A percentile compares a stretch with the other conserved stretches of the same genome.
These are phyloP conservation scores for Formicarius rufipectus DNA, from an alignment of 2,113 vertebrate species.

Conservation along the genomic window DNA sequence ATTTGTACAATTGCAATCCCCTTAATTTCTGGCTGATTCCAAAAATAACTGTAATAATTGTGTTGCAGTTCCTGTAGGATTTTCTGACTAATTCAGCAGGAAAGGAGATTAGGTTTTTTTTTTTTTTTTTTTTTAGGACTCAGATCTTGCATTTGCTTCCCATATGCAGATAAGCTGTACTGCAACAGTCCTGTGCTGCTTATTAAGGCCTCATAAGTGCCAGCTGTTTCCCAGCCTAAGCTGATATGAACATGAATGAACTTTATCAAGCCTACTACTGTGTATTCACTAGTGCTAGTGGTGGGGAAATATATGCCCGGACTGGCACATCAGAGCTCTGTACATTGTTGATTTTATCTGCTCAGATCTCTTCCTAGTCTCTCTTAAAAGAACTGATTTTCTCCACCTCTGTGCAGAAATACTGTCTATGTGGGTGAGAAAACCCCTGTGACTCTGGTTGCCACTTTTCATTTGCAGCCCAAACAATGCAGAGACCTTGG, in stretches of 20 bases:
- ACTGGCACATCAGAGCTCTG: background rate
- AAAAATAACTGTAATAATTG: background rate
- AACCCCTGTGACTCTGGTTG: background rate
- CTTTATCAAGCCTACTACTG: background rate
- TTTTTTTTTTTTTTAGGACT: background rate
- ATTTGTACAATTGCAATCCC: background rate
- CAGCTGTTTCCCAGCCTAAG: background rate
- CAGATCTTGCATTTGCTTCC: accelerated
- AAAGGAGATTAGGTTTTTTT: background rate
- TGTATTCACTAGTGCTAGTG: background rate
- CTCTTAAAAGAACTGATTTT: background rate
- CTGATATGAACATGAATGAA: background rate
- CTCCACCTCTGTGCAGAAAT: background rate
- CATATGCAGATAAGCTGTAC: background rate
- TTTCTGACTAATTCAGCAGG: background rate
- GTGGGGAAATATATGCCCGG: background rate
- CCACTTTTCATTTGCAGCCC: background rate
- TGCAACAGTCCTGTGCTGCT: background rate
- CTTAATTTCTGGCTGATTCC: background rate
- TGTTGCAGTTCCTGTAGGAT: background rate
- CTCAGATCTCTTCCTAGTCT: background rate
- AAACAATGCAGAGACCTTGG: background rate
- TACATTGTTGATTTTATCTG: background rate
- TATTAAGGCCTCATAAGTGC: background rate
- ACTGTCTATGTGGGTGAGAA: background rate